Percentiles rank a stretch among this genome's conserved stretches.
Evolutionary conservation across 1,140 invertebrate genomes (phyloP).

Genomic region (Diplogasteroides magnus): DNA sequence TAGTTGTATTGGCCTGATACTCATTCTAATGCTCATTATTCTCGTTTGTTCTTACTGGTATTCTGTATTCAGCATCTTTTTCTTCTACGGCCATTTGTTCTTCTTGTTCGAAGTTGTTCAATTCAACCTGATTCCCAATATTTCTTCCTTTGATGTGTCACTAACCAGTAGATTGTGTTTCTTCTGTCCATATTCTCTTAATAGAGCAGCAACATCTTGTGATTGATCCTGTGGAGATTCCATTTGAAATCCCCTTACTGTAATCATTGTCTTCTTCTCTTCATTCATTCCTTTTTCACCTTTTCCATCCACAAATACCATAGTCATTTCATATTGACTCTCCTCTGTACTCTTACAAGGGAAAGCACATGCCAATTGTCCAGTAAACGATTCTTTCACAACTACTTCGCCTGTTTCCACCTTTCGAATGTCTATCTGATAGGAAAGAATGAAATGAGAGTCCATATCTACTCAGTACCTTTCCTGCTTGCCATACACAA

Average conservation of each 20-base stretch:
- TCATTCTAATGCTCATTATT: too few relatives aligned
- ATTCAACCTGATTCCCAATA: conserved; percentile 18
- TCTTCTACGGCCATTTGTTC: conserved; percentile 18
- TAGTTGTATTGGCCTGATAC: too few relatives aligned
- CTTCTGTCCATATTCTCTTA: conserved; percentile 30
- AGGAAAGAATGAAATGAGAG: neutral
- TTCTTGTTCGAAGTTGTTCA: conserved; percentile 31
- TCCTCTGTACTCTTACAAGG: neutral
- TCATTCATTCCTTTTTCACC: neutral
- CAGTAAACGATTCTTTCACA: neutral
- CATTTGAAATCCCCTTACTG: conserved; percentile 14
- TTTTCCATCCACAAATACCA: neutral
- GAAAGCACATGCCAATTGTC: neutral
- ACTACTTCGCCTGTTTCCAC: neutral
- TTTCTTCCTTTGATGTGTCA: neutral
- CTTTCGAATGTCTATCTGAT: neutral
- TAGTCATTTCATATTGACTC: conserved; percentile 3
- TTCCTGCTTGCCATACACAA: conserved; percentile 12
- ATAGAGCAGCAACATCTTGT: conserved; percentile 11
- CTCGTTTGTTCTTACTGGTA: too few relatives aligned
- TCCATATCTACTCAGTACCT: neutral
- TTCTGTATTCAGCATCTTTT: conserved; percentile 19
- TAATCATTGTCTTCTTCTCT: neutral
- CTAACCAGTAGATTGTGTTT: conserved; percentile 29
- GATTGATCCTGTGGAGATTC: conserved; percentile 3